Evolutionary conservation across 2,888 invertebrate genomes (phyloP), one percentile per base, ranked within the genome.

Genomic region (Trissoscelio sp.): DNA sequence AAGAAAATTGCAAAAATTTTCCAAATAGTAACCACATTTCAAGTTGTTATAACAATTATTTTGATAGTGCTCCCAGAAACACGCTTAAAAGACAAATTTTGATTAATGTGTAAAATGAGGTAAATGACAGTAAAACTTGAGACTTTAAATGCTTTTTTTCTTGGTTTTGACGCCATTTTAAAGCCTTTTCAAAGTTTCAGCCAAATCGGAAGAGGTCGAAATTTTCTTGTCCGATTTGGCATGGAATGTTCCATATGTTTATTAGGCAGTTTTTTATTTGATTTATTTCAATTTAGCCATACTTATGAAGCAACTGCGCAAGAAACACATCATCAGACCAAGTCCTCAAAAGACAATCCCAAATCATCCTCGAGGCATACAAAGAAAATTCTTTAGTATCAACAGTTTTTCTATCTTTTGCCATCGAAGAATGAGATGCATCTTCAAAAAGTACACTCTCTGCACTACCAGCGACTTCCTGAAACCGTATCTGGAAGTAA

Each of bases 401-500:
- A 39, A 89, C 84, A 11, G 75, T 80, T 37, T 80, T 60, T 24
- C 86, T 75, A 66, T 81, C 86, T 46, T 83, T 88, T 78, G 85
- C 86, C 28, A 90, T 83, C 1, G 88, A 89, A 2, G 83, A 44
- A 3, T 85, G 84, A 31, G 87, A 88, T 74, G 92, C 89, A 51
- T 88, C 77, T 46, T 86, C 87, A 24, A 75, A 86, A 28, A 90
- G 82, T 18, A 85, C 79, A 34, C 86, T 86, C 60, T 92, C 92
- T 16, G 90, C 86, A 3, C 82, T 92, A 84, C 96, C 96, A 66
- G 97, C 97, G 89, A 98, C 96, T 92, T 98, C 97, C 93, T 98
- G 98, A 92, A 97, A 98, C 84, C 97, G 94, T 85, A 97, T 96
- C 92, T 98, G 98, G 91, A 97, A 98, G 92, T 99, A 99, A n/a